Conservation (phyloP, 2,113 vertebrate species). For the Ellobius talpinus region DNA sequence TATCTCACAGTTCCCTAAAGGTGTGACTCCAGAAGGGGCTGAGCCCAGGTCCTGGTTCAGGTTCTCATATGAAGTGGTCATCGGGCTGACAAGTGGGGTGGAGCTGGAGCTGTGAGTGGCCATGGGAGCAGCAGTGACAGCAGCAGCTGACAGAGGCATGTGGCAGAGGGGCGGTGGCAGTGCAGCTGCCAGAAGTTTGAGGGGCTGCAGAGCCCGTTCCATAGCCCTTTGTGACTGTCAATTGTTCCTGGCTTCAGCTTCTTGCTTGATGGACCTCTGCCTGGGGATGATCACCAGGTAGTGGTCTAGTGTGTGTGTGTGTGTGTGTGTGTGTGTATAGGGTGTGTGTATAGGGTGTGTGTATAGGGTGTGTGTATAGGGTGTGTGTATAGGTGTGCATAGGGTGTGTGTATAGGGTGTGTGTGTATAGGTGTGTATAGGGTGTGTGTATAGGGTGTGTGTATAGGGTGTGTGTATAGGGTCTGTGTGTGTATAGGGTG, state of each 20-base stretch:
- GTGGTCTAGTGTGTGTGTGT: neutral
- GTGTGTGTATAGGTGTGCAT: too few relatives aligned
- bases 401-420: neutral
- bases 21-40: neutral
- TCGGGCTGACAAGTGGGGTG: neutral
- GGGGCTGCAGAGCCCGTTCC: neutral
- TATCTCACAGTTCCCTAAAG: neutral
- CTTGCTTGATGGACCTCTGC: neutral
- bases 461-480: neutral
- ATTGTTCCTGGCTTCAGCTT: neutral
- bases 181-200: neutral
- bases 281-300: neutral
- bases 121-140: neutral
- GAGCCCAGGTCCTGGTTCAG: neutral
- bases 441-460: neutral
- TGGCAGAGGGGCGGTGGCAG: neutral
- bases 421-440: neutral
- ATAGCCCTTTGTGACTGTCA: neutral
- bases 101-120: neutral
- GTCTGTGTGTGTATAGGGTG: neutral
- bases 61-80: neutral
- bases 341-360: neutral
- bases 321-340: neutral
- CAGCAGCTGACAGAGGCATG: neutral
- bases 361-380: neutral